Evolutionary conservation across 1,140 invertebrate genomes (phyloP).

Genomic region (Calycopis cecrops): DNA sequence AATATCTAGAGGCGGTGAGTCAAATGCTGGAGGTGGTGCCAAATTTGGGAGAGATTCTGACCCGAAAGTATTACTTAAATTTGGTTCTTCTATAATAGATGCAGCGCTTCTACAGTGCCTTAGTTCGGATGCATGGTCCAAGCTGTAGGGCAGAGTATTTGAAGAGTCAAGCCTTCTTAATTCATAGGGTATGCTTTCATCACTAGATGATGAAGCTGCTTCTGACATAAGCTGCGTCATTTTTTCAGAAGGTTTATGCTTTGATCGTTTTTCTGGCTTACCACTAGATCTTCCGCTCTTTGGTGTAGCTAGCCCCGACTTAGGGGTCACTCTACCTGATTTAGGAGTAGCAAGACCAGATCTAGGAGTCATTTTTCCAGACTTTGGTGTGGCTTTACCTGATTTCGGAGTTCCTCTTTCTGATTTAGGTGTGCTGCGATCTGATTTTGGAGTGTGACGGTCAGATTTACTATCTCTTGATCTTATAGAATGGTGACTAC

Average conservation of each 20-base stretch:
- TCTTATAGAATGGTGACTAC: slow-evolving; percentile 70
- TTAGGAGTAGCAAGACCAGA: slow-evolving; percentile 61
- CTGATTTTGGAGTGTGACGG: slow-evolving; percentile 58
- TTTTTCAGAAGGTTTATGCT: slow-evolving; percentile 70
- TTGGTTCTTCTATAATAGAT: slow-evolving; percentile 73
- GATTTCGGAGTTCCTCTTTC: slow-evolving; percentile 54
- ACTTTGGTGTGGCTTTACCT: slow-evolving; percentile 59
- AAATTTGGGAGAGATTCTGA: slow-evolving; percentile 80
- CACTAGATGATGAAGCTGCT: slow-evolving; percentile 71
- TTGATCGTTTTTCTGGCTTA: slow-evolving; percentile 64
- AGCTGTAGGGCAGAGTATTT: slow-evolving; percentile 76
- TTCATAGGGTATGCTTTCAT: slow-evolving; percentile 70
- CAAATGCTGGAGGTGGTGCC: slow-evolving; percentile 75
- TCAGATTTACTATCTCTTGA: slow-evolving; percentile 70
- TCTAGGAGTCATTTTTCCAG: slow-evolving; percentile 54
- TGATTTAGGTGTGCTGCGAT: slow-evolving; percentile 64
- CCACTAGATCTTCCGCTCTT: slow-evolving; percentile 65
- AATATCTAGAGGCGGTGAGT: slow-evolving; percentile 71
- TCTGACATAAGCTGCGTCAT: slow-evolving; percentile 72
- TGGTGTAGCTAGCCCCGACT: slow-evolving; percentile 58
- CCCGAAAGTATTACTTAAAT: slow-evolving; percentile 64
- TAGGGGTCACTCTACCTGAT: slow-evolving; percentile 58
- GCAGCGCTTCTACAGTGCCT: slow-evolving; percentile 79
- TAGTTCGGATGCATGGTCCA: slow-evolving; percentile 73
- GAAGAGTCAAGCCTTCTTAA: slow-evolving; percentile 75